phyloP scores from a whole-genome alignment of 1,140 invertebrate species.

The Palaemon carinicauda region DNA sequence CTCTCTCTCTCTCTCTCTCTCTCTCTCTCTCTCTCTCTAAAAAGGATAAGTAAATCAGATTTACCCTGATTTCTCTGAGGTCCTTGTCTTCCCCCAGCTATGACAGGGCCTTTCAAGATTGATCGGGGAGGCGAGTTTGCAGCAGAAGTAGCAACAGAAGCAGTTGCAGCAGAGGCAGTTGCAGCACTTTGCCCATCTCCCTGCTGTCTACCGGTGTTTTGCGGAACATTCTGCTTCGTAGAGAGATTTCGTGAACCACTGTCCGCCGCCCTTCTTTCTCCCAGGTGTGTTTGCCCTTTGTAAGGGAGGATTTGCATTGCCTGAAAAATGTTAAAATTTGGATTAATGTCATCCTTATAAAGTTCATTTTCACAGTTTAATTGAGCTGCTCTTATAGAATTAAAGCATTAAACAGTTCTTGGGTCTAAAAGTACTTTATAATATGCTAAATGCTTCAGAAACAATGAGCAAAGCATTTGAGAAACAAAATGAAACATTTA shows the following conservation, averaged over 20 bases:
- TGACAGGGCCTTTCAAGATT: constrained; percentile 37
- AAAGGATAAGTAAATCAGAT: not conserved
- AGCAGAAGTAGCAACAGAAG: not conserved
- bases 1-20: not conserved
- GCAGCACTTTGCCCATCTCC: not conserved
- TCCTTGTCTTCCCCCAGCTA: not conserved
- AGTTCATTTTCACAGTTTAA: too few relatives aligned
- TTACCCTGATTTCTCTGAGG: too few relatives aligned
- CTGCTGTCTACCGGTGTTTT: not conserved
- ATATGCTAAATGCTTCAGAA: too few relatives aligned
- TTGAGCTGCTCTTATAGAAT: too few relatives aligned
- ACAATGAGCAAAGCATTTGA: too few relatives aligned
- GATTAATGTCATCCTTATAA: too few relatives aligned
- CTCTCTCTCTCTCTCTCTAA: not conserved
- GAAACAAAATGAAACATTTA: too few relatives aligned
- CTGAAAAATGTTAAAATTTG: not conserved
- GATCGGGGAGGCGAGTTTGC: constrained; percentile 10
- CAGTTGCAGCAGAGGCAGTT: too few relatives aligned
- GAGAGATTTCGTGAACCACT: not conserved
- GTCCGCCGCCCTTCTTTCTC: not conserved
- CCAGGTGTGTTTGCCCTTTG: not conserved
- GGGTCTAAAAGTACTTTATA: too few relatives aligned
- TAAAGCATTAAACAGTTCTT: too few relatives aligned
- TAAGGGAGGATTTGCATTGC: not conserved
- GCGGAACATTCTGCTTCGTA: too few relatives aligned